Evolutionary conservation across 2,797 vertebrate species (phyloP).

Genomic region (Microctenopoma lineatum): DNA sequence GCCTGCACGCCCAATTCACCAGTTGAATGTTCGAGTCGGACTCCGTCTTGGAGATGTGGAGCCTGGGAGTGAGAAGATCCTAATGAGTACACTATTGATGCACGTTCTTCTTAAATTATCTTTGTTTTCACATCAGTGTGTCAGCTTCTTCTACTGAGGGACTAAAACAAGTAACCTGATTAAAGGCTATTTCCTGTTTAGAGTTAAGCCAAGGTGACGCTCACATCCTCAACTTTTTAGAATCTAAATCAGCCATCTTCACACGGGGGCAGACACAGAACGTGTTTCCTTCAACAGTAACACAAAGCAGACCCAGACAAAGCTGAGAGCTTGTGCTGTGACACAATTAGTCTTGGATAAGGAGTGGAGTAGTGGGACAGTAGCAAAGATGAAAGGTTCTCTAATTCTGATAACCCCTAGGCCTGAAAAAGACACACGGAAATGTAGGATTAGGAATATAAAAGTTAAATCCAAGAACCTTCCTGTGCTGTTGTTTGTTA

Average conservation of each 20-base stretch:
- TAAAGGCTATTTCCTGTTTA: constrained; percentile 65
- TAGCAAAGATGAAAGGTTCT: constrained; percentile 47
- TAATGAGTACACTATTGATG: not conserved
- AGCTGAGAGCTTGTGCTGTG: constrained; percentile 37
- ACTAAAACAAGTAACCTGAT: constrained; percentile 48
- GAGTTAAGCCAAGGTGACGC: constrained; percentile 57
- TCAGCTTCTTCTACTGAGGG: constrained; percentile 42
- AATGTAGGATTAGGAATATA: constrained; percentile 23
- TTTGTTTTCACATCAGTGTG: constrained; percentile 32
- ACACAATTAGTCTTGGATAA: constrained; percentile 67
- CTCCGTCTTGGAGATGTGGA: not conserved
- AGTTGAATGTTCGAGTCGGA: not conserved
- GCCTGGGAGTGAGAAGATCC: not conserved
- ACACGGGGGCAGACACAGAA: constrained; percentile 29
- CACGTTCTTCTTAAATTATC: constrained; percentile 12
- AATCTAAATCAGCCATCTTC: constrained; percentile 44
- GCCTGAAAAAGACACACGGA: constrained; percentile 41
- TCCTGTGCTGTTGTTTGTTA: not conserved
- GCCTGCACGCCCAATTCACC: not conserved
- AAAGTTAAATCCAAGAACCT: constrained; percentile 6
- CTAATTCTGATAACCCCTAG: constrained; percentile 50
- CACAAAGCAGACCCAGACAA: constrained; percentile 57
- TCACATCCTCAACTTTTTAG: constrained; percentile 40
- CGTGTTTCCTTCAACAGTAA: constrained; percentile 40
- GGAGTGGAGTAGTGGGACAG: constrained; percentile 20